Evolutionary conservation across 2,888 invertebrate genomes (phyloP), one percentile per base, ranked within the genome.

Genomic region (Malacosoma neustria): DNA sequence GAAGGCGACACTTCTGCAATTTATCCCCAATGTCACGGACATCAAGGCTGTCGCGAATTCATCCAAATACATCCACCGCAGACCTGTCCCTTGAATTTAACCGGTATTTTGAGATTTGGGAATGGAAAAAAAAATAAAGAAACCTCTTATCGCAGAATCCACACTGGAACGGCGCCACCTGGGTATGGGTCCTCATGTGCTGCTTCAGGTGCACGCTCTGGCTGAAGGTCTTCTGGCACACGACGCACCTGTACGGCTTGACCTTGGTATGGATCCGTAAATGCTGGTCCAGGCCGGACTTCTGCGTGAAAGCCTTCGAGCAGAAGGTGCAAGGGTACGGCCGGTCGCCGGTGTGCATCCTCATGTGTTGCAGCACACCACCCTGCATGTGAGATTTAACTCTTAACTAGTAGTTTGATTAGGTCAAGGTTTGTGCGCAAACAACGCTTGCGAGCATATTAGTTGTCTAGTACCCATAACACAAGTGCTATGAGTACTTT

Each of bases 151-250:
- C 57, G 41, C 85, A 85, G 0, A 81, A 52, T 0, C 64, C 71
- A 35, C 85, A 85, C 12, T 75, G 70, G 59, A 82, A 85, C 0
- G 85, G 85, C 0, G 76, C 63, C 0, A 85, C 75, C 32, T 82
- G 75, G 0, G 86, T 84, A 41, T 85, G 85, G 0, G 81, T 81
- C 0, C 85, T 38, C 84, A 86, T 85, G 30, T 86, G 86, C 11
- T 86, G 86, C 15, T 72, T 70, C 5, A 86, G 31, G 3, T 67
- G 65, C 0, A 85, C 70, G 0, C 82, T 79, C 34, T 87, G 86
- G 32, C 76, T 71, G 65, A 87, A 87, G 0, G 66, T 52, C 34
- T 84, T 84, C 5, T 49, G 48, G 52, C 86, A 87, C 0, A 86
- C 65, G 0, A 84, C 77, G 30, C 87, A 87, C 2, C 72, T 57